Conservation (phyloP, 2,113 vertebrate species). For the Menura novaehollandiae region DNA sequence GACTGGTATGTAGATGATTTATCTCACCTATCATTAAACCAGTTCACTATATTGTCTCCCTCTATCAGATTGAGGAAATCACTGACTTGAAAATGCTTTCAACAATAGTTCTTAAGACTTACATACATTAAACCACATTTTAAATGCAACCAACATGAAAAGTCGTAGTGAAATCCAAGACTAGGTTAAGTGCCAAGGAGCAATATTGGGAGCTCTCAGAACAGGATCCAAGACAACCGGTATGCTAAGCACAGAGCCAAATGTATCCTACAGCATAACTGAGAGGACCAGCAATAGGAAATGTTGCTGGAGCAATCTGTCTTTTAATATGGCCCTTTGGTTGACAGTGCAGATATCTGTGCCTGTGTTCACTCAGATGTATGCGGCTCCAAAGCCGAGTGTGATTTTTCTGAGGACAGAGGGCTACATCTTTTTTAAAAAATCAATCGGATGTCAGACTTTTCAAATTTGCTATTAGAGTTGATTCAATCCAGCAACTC, state of each 20-base stretch:
- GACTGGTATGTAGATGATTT: background rate
- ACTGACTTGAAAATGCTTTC: background rate
- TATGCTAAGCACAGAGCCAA: background rate
- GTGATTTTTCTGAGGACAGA: background rate
- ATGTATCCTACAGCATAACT: fast-evolving
- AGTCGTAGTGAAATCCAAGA: background rate
- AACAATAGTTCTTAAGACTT: background rate
- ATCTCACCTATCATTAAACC: background rate
- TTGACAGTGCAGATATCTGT: background rate
- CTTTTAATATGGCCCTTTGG: background rate
- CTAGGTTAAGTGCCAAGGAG: background rate
- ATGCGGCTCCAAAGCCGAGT: background rate
- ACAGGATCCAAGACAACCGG: background rate
- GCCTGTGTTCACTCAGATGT: background rate
- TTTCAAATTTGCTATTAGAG: background rate
- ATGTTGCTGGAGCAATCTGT: background rate
- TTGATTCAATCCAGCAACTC: background rate
- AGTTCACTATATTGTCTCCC: background rate
- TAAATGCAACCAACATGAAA: background rate
- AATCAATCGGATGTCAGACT: background rate
- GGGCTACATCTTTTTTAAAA: background rate
- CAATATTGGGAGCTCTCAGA: background rate
- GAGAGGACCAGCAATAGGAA: background rate
- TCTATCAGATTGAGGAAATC: background rate
- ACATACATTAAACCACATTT: background rate